phyloP scores from a whole-genome alignment of 1,140 invertebrate species.

The Monomorium pharaonis region DNA sequence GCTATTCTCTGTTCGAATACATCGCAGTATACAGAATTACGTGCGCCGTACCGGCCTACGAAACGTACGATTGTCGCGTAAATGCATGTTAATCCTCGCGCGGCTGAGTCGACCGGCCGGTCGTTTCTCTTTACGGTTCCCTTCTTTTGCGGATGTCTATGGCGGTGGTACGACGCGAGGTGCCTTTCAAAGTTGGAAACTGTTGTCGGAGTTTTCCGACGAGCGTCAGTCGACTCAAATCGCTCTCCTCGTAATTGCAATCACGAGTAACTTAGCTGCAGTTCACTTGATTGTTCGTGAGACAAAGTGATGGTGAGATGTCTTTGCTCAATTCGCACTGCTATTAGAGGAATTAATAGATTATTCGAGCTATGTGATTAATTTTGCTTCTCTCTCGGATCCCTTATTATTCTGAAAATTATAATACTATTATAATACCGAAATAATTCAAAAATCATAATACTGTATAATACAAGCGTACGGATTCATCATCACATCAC shows the following conservation, averaged over 20 bases:
- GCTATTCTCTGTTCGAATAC: constrained; percentile 50
- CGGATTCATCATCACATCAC: not conserved
- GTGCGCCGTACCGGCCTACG: not conserved
- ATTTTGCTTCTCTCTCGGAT: not conserved
- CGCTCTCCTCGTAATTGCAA: not conserved
- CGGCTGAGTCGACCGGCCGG: not conserved
- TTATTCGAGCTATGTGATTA: not conserved
- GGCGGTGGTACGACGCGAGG: too few relatives aligned
- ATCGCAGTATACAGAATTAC: constrained; percentile 44
- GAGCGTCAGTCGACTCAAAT: constrained; percentile 11
- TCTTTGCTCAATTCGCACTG: not conserved
- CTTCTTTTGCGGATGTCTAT: not conserved
- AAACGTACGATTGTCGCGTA: not conserved
- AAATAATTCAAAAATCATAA: not conserved
- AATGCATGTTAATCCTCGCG: constrained; percentile 28
- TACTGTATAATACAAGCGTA: not conserved
- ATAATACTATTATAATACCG: not conserved
- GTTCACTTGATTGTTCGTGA: constrained; percentile 10
- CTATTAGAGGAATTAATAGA: not conserved
- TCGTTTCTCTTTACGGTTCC: not conserved
- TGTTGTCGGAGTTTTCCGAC: constrained; percentile 5
- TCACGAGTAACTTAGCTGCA: constrained; percentile 5
- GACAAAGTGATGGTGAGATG: not conserved
- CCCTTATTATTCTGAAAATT: not conserved
- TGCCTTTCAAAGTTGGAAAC: constrained; percentile 9